Evolutionary conservation across 1,140 invertebrate genomes (phyloP).

Genomic region (Doryteuthis pealeii): DNA sequence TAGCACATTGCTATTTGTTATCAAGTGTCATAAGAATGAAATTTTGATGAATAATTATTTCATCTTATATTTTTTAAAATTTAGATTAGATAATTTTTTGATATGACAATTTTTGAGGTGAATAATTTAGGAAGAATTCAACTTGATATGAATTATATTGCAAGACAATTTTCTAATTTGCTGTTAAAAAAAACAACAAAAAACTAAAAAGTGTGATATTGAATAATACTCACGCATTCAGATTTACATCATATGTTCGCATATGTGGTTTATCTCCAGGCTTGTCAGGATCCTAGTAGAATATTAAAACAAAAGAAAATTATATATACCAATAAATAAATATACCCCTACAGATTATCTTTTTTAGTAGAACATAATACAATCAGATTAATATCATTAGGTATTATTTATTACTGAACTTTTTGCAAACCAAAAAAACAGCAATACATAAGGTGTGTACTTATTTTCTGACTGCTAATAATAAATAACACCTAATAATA

Average conservation of each 20-base stretch:
- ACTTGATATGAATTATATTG: background rate
- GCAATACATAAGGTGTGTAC: too few species aligned
- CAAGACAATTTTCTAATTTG: background rate
- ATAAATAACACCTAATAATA: too few species aligned
- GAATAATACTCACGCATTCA: constrained; percentile 68
- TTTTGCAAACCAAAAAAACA: too few species aligned
- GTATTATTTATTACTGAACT: background rate
- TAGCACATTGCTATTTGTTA: too few species aligned
- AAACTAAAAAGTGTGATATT: background rate
- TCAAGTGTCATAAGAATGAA: too few species aligned
- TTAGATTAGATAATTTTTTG: background rate
- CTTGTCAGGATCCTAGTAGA: constrained; percentile 83
- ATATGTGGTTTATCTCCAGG: constrained; percentile 85
- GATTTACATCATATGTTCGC: constrained; percentile 90
- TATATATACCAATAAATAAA: background rate
- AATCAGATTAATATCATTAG: background rate
- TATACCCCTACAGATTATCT: background rate
- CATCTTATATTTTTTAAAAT: background rate
- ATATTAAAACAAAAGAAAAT: constrained; percentile 21
- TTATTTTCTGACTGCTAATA: too few species aligned
- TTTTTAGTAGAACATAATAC: background rate
- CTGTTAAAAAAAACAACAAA: background rate
- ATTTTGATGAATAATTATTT: background rate
- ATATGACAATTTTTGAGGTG: background rate
- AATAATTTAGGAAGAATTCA: background rate